phyloP scores from a whole-genome alignment of 2,113 vertebrate species.

The Aramus guarauna region DNA sequence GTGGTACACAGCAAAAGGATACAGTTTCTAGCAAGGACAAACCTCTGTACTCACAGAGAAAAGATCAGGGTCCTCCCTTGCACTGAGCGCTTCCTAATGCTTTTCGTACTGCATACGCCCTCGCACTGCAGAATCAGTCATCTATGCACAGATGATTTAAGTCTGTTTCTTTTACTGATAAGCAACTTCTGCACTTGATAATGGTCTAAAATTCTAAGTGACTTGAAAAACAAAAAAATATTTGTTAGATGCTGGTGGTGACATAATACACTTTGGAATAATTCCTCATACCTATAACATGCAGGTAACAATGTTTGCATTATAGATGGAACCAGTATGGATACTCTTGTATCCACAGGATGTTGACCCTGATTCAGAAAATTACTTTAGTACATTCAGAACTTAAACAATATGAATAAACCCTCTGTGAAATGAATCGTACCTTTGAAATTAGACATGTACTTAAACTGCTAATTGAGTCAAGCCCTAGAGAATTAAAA shows the following conservation, averaged over 20 bases:
- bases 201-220: not conserved
- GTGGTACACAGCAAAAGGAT: rapidly evolving
- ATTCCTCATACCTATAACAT: not conserved
- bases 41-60: rapidly evolving
- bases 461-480: not conserved
- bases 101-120: not conserved
- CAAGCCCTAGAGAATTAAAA: not conserved
- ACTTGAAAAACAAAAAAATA: not conserved
- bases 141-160: not conserved
- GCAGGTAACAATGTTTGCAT: not conserved
- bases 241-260: not conserved
- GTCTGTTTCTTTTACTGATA: not conserved
- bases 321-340: not conserved
- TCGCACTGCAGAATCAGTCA: not conserved
- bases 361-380: not conserved
- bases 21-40: not conserved
- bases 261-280: not conserved
- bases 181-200: not conserved
- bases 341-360: no score
- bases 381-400: not conserved
- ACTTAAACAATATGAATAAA: not conserved
- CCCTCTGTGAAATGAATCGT: not conserved
- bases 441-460: not conserved
- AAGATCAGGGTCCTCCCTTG: not conserved
- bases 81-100: not conserved